A percentile compares a stretch with the other conserved stretches of the same genome.
Evolutionary conservation across 2,797 vertebrate genomes (phyloP).

Genomic region (Selene dorsalis): DNA sequence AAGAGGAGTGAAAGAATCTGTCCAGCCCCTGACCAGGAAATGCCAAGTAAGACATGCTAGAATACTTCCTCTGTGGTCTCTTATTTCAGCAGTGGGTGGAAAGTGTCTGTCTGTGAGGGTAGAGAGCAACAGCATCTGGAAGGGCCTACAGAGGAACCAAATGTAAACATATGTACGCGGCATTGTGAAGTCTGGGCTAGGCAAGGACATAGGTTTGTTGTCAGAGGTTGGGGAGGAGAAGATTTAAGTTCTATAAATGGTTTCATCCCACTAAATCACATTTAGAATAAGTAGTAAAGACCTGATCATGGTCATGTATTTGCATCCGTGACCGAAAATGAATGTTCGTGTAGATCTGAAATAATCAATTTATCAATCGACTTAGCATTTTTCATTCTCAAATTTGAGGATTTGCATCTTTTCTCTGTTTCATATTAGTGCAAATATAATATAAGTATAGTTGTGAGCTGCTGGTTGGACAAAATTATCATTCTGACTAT

Average conservation of each 20-base stretch:
- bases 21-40: slow-evolving; percentile 74
- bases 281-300: neutral
- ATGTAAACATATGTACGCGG: slow-evolving; percentile 59
- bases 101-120: slow-evolving; percentile 52
- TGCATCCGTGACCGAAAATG: neutral
- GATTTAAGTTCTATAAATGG: neutral
- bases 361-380: too few relatives aligned
- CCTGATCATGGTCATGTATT: neutral
- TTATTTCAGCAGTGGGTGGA: slow-evolving; percentile 68
- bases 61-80: slow-evolving; percentile 76
- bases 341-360: too few relatives aligned
- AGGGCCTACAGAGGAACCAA: slow-evolving; percentile 53
- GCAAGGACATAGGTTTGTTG: neutral
- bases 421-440: neutral
- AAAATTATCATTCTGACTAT: neutral
- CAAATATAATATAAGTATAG: neutral
- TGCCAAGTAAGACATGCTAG: slow-evolving; percentile 75
- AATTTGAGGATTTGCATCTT: neutral
- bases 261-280: neutral
- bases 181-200: slow-evolving; percentile 20
- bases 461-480: neutral
- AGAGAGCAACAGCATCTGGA: slow-evolving; percentile 70
- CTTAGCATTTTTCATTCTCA: neutral
- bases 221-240: neutral
- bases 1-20: slow-evolving; percentile 66